phyloP scores from a whole-genome alignment of 2,797 vertebrate species.

The Channallabes apus region DNA sequence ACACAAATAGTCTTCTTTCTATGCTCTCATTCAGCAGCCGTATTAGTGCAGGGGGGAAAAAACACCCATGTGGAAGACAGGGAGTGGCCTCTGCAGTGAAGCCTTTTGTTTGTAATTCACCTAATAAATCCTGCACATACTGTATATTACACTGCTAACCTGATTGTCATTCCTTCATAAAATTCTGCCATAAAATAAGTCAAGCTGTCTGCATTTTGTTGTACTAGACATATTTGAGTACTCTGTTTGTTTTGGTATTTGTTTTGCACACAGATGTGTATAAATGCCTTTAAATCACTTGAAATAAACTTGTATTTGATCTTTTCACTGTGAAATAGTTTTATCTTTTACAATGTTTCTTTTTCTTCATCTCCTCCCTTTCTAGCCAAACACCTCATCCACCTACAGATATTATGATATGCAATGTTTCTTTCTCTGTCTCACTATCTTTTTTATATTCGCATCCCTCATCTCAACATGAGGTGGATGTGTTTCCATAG shows the following conservation, averaged over 20 bases:
- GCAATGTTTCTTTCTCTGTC: not conserved
- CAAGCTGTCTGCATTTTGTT: not conserved
- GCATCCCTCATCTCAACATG: conserved; percentile 46
- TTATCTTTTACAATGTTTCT: not conserved
- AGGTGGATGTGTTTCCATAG: conserved; percentile 76
- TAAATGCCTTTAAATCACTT: not conserved
- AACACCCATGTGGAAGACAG: conserved; percentile 2
- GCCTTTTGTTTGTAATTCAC: not conserved
- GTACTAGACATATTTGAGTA: not conserved
- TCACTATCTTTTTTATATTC: not conserved
- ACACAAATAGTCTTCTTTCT: not conserved
- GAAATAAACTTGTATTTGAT: not conserved
- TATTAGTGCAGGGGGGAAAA: not conserved
- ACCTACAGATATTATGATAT: conserved; percentile 24
- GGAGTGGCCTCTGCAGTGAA: conserved; percentile 46
- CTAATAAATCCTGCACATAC: not conserved
- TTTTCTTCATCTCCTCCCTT: not conserved
- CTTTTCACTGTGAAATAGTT: not conserved
- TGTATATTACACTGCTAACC: conserved; percentile 3
- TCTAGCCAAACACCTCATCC: conserved; percentile 5
- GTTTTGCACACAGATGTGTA: not conserved
- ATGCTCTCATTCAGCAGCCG: not conserved
- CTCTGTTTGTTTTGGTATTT: not conserved
- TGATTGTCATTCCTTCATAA: not conserved
- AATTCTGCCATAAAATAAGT: not conserved